Percentiles rank a stretch among this genome's conserved stretches.
Evolutionary conservation across 1,140 invertebrate genomes (phyloP).

Genomic region (Akabosia matsudoensis): DNA sequence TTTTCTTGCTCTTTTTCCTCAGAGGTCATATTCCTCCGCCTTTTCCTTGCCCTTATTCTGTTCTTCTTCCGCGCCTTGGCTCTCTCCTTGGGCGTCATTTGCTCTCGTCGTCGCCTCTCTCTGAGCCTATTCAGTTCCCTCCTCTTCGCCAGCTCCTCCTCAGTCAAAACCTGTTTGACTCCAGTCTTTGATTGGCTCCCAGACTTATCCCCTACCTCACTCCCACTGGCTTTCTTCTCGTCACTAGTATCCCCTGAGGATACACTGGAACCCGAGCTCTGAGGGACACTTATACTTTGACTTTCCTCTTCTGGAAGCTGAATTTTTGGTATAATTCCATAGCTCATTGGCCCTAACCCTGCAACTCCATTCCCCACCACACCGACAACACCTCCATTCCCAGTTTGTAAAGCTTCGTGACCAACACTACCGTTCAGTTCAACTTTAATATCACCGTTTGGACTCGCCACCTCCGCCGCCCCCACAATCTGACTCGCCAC

Average conservation of each 20-base stretch:
- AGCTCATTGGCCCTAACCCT: not conserved
- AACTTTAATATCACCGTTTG: not conserved
- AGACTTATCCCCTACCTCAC: not conserved
- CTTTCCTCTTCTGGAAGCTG: not conserved
- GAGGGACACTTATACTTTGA: not conserved
- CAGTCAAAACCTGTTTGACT: not conserved
- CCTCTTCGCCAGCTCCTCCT: not conserved
- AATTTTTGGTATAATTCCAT: not conserved
- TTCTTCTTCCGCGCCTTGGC: not conserved
- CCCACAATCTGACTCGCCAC: not conserved
- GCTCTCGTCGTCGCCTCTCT: not conserved
- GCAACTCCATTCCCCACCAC: no score
- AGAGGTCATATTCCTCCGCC: not conserved
- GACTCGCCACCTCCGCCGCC: not conserved
- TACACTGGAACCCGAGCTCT: not conserved
- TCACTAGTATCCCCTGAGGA: not conserved
- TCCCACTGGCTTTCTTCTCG: not conserved
- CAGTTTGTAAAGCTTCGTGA: not conserved
- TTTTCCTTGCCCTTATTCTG: not conserved
- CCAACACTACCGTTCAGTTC: not conserved
- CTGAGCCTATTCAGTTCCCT: not conserved
- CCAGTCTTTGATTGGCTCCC: not conserved
- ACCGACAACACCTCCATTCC: no score
- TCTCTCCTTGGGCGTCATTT: not conserved
- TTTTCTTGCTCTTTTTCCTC: not conserved